These are phyloP conservation scores for Megalopta genalis DNA, from an alignment of 1,140 invertebrate species.

Conservation along the genomic window DNA sequence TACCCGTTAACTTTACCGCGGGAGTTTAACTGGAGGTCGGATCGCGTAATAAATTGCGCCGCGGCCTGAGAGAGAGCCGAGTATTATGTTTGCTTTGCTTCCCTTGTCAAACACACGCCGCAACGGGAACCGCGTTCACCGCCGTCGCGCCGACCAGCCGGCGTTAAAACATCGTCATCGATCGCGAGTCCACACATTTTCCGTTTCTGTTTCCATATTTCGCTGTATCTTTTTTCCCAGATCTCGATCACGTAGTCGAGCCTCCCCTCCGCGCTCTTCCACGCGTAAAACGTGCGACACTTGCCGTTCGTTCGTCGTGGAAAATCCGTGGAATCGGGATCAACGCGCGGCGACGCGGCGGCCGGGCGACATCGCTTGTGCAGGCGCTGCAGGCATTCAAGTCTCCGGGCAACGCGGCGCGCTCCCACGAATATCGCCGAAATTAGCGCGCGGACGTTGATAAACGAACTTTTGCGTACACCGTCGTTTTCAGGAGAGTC, in stretches of 20 bases:
- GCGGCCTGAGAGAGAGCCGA: conserved; percentile 43
- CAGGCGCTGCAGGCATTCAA: conserved; percentile 8
- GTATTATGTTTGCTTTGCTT: conserved; percentile 61
- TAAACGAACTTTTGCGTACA: not conserved
- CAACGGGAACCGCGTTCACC: conserved; percentile 30
- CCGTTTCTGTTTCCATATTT: conserved; percentile 12
- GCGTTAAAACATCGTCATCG: conserved; percentile 19
- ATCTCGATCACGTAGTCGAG: not conserved
- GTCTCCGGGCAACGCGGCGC: not conserved
- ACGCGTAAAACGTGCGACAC: not conserved
- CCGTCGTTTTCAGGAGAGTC: not conserved
- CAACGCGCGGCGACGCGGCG: not conserved
- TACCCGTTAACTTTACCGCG: conserved; percentile 35
- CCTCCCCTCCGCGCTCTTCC: not conserved
- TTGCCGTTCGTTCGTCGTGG: not conserved
- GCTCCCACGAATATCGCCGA: not conserved
- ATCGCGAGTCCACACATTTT: not conserved
- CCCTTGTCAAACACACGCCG: conserved; percentile 66
- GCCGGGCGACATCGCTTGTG: not conserved
- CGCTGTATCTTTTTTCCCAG: conserved; percentile 25
- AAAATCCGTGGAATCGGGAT: not conserved
- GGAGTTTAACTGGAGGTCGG: conserved; percentile 62
- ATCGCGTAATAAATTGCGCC: conserved; percentile 66
- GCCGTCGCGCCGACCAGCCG: not conserved
- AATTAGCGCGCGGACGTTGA: not conserved